Evolutionary conservation across 1,140 invertebrate species (phyloP).

Genomic region (Pantala flavescens): DNA sequence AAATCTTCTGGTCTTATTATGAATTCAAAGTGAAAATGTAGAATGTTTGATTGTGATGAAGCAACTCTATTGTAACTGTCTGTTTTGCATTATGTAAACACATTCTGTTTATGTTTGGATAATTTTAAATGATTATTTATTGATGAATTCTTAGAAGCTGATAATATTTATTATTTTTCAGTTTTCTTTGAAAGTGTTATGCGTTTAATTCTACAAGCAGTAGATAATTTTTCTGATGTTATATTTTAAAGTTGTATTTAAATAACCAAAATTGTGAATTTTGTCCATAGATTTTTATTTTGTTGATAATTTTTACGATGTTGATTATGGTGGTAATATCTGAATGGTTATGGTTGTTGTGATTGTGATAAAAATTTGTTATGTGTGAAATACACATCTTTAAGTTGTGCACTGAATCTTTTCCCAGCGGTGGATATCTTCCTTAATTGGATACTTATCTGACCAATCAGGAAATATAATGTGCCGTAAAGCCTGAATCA

Average conservation of each 20-base stretch:
- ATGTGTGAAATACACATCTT: neutral
- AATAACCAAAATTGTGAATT: neutral
- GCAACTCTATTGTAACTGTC: neutral
- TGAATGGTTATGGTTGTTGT: conserved; percentile 9
- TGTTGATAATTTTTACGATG: conserved; percentile 9
- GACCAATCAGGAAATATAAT: neutral
- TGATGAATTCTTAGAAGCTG: neutral
- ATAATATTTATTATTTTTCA: neutral
- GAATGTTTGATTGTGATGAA: neutral
- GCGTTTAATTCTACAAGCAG: neutral
- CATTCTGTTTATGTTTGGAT: neutral
- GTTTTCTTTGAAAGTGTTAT: neutral
- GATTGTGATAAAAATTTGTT: conserved; percentile 10
- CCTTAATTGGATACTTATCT: conserved; percentile 8
- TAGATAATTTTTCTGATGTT: neutral
- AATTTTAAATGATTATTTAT: conserved; percentile 1
- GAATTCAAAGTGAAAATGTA: conserved; percentile 4
- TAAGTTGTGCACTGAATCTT: conserved; percentile 1
- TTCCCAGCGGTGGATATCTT: neutral
- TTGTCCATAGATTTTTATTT: conserved; percentile 4
- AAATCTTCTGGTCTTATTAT: neutral
- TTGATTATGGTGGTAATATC: neutral
- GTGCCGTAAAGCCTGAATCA: neutral
- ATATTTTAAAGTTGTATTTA: neutral
- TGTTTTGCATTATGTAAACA: neutral